Evolutionary conservation across 1,140 invertebrate genomes (phyloP).

Genomic region (Pygmarrhopalites habei): DNA sequence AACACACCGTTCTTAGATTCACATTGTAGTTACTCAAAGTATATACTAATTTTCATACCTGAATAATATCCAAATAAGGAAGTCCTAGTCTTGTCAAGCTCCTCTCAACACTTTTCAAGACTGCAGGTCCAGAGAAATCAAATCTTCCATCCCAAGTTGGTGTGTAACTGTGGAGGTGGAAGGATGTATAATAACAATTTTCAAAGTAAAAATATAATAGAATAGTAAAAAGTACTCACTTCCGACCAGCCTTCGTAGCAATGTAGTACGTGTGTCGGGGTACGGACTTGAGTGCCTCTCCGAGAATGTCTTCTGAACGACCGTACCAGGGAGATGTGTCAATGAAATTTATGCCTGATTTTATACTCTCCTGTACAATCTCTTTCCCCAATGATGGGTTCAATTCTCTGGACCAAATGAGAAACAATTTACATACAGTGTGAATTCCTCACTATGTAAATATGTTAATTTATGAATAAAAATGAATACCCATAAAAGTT

Average conservation of each 20-base stretch:
- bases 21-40: too few relatives aligned
- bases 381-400: constrained; percentile 52
- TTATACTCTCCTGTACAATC: constrained; percentile 62
- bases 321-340: constrained; percentile 61
- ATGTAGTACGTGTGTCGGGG: constrained; percentile 78
- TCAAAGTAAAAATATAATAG: too few relatives aligned
- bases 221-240: too few relatives aligned
- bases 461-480: background rate
- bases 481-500: too few relatives aligned
- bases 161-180: too few relatives aligned
- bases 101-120: constrained; percentile 63
- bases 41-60: too few relatives aligned
- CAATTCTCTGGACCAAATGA: constrained; percentile 1
- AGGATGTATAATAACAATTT: too few relatives aligned
- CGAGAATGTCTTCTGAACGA: constrained; percentile 66
- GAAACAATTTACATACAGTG: background rate
- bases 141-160: constrained; percentile 67
- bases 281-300: constrained; percentile 70
- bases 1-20: too few relatives aligned
- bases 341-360: constrained; percentile 78
- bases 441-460: background rate
- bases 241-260: constrained; percentile 77
- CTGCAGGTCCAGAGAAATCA: constrained; percentile 73
- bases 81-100: constrained; percentile 67
- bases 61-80: constrained; percentile 81